Evolutionary conservation across 2,888 invertebrate genomes (phyloP), one percentile per base, ranked within the genome.

Genomic region (Seira ritae): DNA sequence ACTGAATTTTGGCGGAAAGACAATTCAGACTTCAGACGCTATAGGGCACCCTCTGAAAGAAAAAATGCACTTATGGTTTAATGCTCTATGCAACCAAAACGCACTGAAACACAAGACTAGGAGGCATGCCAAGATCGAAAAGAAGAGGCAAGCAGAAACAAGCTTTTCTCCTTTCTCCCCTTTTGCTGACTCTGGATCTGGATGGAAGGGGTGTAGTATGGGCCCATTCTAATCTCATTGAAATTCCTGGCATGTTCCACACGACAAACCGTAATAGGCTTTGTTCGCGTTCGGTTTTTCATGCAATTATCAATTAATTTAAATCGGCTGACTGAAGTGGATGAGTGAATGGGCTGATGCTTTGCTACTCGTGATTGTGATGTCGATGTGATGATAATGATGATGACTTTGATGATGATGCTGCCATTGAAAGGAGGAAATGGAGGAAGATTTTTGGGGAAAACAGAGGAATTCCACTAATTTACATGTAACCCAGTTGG

Each of bases 261-360:
- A 75, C 70, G 75, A 80, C 80, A 80, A 80, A 75, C 80, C 80
- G 67, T 80, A 80, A 80, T 80, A 80, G 80, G 75, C 80, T 80
- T 74, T 80, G 80, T 80, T 80, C 80, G 23, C 69, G 55, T 80
- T 69, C 70, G 60, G 74, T 75, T 75, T 70, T 75, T 75, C 65
- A 75, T 80, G 73, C 80, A 80, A 80, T 80, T 80, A 80, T 80
- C 80, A 75, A 80, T 80, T 80, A 80, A 80, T 80, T 80, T 80
- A 80, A 80, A 80, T 74, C 80, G 80, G 80, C 80, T 75, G 75
- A 75, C n/a, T 80, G 71, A 37, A 17, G 17, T 20, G 20, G 65
- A n/a, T 20, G 20, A 65, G 19, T 65, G 17, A 20, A 65, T 65
- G 65, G 17, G 55, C 55, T 15, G 55, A 65, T 4, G 60, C 17